phyloP scores from a whole-genome alignment of 1,140 invertebrate species.

The Calliopsis andreniformis region DNA sequence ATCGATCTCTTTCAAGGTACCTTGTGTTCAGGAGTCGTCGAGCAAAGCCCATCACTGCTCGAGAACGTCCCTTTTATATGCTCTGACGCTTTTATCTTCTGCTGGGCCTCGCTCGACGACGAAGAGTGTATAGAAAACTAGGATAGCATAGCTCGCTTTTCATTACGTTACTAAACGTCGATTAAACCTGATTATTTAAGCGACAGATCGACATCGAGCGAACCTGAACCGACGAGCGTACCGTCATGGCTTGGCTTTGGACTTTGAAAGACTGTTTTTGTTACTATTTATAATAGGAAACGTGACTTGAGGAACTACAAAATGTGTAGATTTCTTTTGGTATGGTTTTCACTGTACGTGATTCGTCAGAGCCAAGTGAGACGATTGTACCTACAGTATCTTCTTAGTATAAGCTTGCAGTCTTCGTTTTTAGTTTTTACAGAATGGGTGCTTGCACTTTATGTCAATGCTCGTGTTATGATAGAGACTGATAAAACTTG shows the following conservation, averaged over 20 bases:
- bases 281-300: no score
- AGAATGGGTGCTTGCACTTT: no score
- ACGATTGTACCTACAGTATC: no score
- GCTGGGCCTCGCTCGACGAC: neutral
- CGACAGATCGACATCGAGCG: slow-evolving; percentile 1
- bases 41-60: neutral
- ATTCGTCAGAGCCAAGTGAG: no score
- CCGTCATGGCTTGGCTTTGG: neutral
- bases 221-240: slow-evolving; percentile 19
- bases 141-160: neutral
- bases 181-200: slow-evolving; percentile 10
- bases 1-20: slow-evolving; percentile 62
- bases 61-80: neutral
- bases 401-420: no score
- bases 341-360: no score
- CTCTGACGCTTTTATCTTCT: neutral
- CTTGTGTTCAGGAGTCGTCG: slow-evolving; percentile 22
- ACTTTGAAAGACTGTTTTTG: neutral
- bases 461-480: neutral
- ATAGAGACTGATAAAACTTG: no score
- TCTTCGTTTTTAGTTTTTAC: no score
- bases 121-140: slow-evolving; percentile 20
- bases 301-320: no score
- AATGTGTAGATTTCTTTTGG: no score
- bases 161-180: neutral